Conservation (phyloP, 2,797 vertebrate species). For the Aplochiton taeniatus region DNA sequence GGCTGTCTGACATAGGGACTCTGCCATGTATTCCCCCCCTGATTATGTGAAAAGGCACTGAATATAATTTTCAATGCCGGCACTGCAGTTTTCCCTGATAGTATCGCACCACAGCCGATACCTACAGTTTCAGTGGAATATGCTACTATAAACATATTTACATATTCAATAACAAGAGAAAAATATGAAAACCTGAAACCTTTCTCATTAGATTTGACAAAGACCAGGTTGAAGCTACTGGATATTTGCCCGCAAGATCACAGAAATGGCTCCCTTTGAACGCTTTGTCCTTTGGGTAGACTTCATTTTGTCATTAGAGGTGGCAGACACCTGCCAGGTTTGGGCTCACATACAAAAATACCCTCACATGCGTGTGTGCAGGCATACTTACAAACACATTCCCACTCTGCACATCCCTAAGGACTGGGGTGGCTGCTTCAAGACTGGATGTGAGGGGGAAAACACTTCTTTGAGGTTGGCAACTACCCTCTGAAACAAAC, state of each 20-base stretch:
- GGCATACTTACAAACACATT: conserved; percentile 31
- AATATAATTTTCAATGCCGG: not conserved
- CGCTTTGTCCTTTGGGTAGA: conserved; percentile 53
- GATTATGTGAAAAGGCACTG: conserved; percentile 72
- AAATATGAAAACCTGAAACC: not conserved
- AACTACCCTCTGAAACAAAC: conserved; percentile 21
- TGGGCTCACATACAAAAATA: conserved; percentile 38
- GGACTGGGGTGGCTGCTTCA: not conserved
- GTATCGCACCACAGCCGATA: no score
- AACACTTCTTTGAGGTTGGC: conserved; percentile 48
- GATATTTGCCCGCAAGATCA: not conserved
- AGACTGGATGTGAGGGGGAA: conserved; percentile 8
- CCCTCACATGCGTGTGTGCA: not conserved
- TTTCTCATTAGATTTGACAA: not conserved
- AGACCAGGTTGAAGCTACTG: not conserved
- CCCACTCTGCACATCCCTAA: conserved; percentile 5
- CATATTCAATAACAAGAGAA: not conserved
- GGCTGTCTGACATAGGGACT: conserved; percentile 66
- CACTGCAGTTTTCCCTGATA: no score
- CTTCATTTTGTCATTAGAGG: conserved; percentile 17
- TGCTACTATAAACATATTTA: not conserved
- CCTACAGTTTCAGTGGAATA: no score
- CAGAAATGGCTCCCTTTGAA: conserved; percentile 47
- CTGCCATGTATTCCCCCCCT: conserved; percentile 64
- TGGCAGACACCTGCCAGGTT: conserved; percentile 1